A percentile compares a stretch with the other conserved stretches of the same genome.
phyloP scores from a whole-genome alignment of 2,797 vertebrate species.

The Alca torda region DNA sequence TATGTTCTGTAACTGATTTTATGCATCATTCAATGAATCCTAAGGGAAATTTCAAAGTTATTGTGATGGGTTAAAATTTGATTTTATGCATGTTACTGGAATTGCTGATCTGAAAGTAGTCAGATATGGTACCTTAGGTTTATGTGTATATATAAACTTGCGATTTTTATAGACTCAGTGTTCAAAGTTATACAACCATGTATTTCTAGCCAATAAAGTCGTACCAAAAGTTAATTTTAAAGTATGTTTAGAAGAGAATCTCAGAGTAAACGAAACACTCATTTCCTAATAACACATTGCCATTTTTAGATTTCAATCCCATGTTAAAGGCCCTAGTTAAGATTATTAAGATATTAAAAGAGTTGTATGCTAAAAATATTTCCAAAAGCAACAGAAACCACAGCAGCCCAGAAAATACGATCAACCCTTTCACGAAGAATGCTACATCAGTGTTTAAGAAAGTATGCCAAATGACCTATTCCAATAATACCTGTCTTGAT shows the following conservation, averaged over 20 bases:
- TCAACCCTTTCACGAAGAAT: background rate
- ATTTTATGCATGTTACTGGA: background rate
- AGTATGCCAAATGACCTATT: background rate
- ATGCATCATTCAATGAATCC: background rate
- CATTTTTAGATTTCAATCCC: background rate
- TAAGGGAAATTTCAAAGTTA: background rate
- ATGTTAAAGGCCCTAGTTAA: background rate
- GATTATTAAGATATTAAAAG: background rate
- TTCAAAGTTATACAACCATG: background rate
- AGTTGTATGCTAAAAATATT: background rate
- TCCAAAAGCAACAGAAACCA: background rate
- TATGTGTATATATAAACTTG: background rate
- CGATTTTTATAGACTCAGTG: background rate
- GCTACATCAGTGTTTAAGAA: background rate
- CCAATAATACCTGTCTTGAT: background rate
- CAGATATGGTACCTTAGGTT: background rate
- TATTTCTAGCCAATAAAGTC: background rate
- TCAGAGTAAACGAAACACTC: background rate
- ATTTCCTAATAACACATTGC: background rate
- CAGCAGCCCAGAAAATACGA: background rate
- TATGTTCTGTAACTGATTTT: background rate
- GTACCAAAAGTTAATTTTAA: background rate
- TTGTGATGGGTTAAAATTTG: background rate
- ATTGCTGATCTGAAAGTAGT: background rate
- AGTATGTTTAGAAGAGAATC: background rate